These are phyloP conservation scores for Ischnus inquisitorius DNA, from an alignment of 2,888 invertebrate species.

Conservation along the genomic window DNA sequence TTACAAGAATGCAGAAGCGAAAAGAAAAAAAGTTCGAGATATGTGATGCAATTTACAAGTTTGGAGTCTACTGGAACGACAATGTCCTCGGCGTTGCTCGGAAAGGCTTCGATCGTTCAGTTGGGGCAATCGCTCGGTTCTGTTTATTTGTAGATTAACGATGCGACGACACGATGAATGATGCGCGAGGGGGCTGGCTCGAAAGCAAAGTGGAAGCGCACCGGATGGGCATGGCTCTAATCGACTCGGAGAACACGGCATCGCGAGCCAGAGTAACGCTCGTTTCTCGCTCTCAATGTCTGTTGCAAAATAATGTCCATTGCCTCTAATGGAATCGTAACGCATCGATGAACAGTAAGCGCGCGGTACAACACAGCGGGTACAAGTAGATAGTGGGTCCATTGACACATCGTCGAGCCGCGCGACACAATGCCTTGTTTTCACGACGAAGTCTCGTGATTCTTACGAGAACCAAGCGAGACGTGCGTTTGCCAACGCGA, in stretches of 20 bases:
- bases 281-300: slow-evolving; percentile 45
- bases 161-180: slow-evolving; percentile 35
- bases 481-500: slow-evolving; percentile 37
- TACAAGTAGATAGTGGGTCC: slow-evolving; percentile 30
- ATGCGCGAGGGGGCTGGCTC: not conserved
- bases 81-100: slow-evolving; percentile 2
- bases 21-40: slow-evolving; percentile 6
- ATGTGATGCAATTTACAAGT: slow-evolving; percentile 3
- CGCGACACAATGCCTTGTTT: slow-evolving; percentile 47
- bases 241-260: slow-evolving; percentile 61
- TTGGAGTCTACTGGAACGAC: not conserved
- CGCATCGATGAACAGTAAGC: slow-evolving; percentile 70
- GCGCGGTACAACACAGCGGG: slow-evolving; percentile 10
- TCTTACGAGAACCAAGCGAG: slow-evolving; percentile 40
- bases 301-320: slow-evolving; percentile 63
- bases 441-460: slow-evolving; percentile 16
- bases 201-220: slow-evolving; percentile 76
- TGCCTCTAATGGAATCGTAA: slow-evolving; percentile 68
- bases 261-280: slow-evolving; percentile 2
- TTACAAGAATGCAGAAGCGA: not conserved
- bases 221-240: slow-evolving; percentile 80
- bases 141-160: not conserved
- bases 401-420: slow-evolving; percentile 67
- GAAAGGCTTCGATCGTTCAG: slow-evolving; percentile 23
- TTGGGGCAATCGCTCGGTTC: slow-evolving; percentile 21